Percentiles rank a stretch among this genome's conserved stretches.
Conservation (phyloP, 1,140 invertebrate genomes). For the Penaeus japonicus region DNA sequence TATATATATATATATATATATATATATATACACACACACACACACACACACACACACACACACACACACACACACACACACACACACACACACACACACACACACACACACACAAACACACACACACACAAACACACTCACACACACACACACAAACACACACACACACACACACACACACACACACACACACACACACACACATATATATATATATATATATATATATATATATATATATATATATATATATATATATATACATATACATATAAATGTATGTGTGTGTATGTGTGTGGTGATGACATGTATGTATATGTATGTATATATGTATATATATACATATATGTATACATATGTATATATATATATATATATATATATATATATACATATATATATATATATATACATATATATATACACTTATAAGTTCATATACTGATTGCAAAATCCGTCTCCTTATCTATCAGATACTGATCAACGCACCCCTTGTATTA, state of each 20-base stretch:
- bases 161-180: background rate
- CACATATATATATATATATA: background rate
- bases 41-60: background rate
- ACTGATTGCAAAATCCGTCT: too few relatives aligned
- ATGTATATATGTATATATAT: background rate
- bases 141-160: background rate
- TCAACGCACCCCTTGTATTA: too few relatives aligned
- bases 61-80: background rate
- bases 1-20: background rate
- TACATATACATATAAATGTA: background rate
- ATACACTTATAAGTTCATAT: background rate
- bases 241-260: background rate
- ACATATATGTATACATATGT: background rate
- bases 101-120: background rate
- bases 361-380: background rate
- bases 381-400: background rate
- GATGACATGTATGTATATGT: background rate
- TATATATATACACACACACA: background rate
- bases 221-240: constrained; percentile 6
- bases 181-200: background rate
- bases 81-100: background rate
- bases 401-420: constrained; percentile 1
- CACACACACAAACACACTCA: background rate
- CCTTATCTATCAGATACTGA: too few relatives aligned
- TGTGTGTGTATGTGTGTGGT: background rate